These are phyloP conservation scores for Porites australiensis DNA, from an alignment of 64 coral and sea anemone species.

Conservation along the genomic window DNA sequence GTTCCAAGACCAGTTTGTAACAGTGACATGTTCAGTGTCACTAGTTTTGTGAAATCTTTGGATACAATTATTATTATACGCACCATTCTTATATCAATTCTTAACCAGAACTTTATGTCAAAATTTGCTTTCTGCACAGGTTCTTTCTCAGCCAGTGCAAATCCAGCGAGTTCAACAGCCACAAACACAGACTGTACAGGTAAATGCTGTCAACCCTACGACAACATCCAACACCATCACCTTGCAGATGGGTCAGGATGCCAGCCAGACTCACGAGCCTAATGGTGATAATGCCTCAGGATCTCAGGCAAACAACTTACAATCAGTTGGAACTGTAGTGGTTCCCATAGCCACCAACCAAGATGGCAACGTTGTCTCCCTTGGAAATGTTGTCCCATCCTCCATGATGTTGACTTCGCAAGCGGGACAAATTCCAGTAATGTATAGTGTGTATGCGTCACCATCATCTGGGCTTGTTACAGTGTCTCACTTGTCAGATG, in stretches of 20 bases:
- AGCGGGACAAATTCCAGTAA: slow-evolving; percentile 88
- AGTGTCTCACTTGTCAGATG: slow-evolving; percentile 74
- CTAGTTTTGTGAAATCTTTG: too few species aligned
- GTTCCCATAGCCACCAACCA: slow-evolving; percentile 92
- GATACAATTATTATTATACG: too few species aligned
- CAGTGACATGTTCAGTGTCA: too few species aligned
- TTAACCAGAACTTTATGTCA: neutral
- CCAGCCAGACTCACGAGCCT: slow-evolving; percentile 74
- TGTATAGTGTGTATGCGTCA: slow-evolving; percentile 86
- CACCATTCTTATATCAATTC: too few species aligned
- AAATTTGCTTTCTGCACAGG: slow-evolving; percentile 15
- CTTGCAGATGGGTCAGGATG: slow-evolving; percentile 69
- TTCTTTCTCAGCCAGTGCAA: slow-evolving; percentile 66
- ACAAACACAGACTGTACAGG: slow-evolving; percentile 59
- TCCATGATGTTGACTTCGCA: slow-evolving; percentile 92
- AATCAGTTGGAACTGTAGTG: slow-evolving; percentile 79
- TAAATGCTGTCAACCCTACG: slow-evolving; percentile 20
- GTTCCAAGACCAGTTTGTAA: too few species aligned
- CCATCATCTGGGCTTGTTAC: slow-evolving; percentile 81
- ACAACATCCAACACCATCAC: slow-evolving; percentile 58
- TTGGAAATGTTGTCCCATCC: slow-evolving; percentile 83
- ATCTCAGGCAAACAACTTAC: slow-evolving; percentile 64
- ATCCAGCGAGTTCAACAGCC: slow-evolving; percentile 57
- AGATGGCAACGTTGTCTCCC: slow-evolving; percentile 84
- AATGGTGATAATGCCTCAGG: slow-evolving; percentile 73